Conservation (phyloP, 2,888 invertebrate species). For the Tetragonisca angustula region DNA sequence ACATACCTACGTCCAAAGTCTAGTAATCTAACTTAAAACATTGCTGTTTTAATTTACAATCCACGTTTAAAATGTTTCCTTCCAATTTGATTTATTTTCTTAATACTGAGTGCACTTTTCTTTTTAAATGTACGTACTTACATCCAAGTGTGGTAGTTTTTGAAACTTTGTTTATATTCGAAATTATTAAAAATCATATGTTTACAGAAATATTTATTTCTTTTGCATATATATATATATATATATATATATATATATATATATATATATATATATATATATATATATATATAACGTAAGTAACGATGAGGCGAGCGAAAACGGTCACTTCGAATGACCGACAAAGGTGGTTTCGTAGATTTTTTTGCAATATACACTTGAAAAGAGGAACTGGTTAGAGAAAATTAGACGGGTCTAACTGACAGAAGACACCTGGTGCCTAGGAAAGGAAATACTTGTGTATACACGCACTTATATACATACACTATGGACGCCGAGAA, state of each 20-base stretch:
- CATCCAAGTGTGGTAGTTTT: not conserved
- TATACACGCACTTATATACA: constrained; percentile 1
- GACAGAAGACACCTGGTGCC: constrained; percentile 79
- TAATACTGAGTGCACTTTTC: not conserved
- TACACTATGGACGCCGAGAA: constrained; percentile 1
- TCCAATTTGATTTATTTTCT: not conserved
- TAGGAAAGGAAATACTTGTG: constrained; percentile 80
- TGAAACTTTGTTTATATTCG: not conserved
- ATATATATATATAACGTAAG: too few species aligned
- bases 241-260: too few species aligned
- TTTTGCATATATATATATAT: not conserved
- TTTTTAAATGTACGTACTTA: not conserved
- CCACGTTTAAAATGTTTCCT: not conserved
- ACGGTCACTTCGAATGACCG: constrained; percentile 37
- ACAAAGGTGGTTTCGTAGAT: constrained; percentile 45
- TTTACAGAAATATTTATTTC: not conserved
- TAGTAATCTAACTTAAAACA: too few species aligned
- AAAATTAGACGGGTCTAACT: constrained; percentile 73
- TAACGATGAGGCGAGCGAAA: not conserved
- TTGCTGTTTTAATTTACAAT: too few species aligned
- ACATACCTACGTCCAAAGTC: too few species aligned
- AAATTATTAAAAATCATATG: not conserved
- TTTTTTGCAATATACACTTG: constrained; percentile 43
- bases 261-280: too few species aligned
- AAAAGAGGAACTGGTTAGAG: constrained; percentile 71